Conservation (phyloP, 53 echinoderm and acorn worm genomes). For the Apostichopus leukothele region DNA sequence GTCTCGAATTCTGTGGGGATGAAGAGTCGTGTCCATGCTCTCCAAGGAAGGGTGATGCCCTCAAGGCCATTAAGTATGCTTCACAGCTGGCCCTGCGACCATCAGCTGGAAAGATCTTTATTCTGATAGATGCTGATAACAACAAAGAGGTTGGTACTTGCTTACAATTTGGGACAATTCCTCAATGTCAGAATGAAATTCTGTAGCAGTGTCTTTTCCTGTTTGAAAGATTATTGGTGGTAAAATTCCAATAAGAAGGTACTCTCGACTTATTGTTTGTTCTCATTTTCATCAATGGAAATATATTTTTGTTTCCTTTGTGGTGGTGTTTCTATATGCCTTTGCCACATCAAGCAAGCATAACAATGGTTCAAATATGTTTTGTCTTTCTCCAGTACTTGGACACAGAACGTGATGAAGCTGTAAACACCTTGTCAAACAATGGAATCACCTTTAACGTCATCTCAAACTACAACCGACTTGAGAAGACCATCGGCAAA, state of each 20-base stretch:
- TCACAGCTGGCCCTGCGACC: slow-evolving; percentile 62
- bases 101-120: slow-evolving; percentile 69
- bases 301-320: too few species aligned
- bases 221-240: too few species aligned
- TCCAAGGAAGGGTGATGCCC: slow-evolving; percentile 69
- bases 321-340: background rate
- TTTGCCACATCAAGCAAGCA: background rate
- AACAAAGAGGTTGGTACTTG: slow-evolving; percentile 68
- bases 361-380: background rate
- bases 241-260: too few species aligned
- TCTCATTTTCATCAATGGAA: too few species aligned
- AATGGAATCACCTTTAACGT: slow-evolving; percentile 81
- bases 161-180: too few species aligned
- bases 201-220: too few species aligned
- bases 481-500: slow-evolving; percentile 68
- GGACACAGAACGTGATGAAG: background rate
- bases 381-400: background rate
- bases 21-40: slow-evolving; percentile 18
- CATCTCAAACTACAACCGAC: slow-evolving; percentile 74
- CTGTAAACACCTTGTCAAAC: slow-evolving; percentile 34
- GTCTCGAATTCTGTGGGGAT: slow-evolving; percentile 57
- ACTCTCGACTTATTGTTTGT: too few species aligned
- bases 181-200: too few species aligned
- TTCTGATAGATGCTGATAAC: slow-evolving; percentile 68
- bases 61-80: slow-evolving; percentile 74